Evolutionary conservation across 2,113 vertebrate genomes (phyloP), one percentile per base, ranked within the genome.

Genomic region (rat (Rattus norvegicus)): DNA sequence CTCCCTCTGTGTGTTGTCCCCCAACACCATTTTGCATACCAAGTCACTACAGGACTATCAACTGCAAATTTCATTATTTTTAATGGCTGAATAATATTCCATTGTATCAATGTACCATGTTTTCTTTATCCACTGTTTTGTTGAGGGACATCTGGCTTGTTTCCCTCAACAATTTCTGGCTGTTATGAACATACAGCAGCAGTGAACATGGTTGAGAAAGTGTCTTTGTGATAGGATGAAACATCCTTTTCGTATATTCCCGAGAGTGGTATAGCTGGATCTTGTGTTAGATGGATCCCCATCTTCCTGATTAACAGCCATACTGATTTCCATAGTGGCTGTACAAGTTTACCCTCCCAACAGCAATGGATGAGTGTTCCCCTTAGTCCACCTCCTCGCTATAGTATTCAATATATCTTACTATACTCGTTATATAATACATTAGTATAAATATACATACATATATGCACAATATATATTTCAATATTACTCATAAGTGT

Each of bases 381-480:
- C 30, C 17, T 80, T 80, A 80, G 17, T 80, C 30, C 11, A 59
- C 19, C 2, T 83, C 10, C 36, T n/a, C 20, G n/a, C 54, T 36
- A 39, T 59, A 83, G 12, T 59, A 59, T n/a, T 7, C 20, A 84
- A 36, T 77, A 77, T 49, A 65, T 65, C 20, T 19, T 52, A 54
- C 39, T 63, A 83, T 19, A 20, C 36, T 9, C 0, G 52, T 56
- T n/a, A 81, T n/a, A 56, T 67, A 69, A 54, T 63, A 75, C 20
- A 26, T 63, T 9, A 0, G 0, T n/a, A 24, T 90, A 90, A 22
- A 75, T 75, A 43, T 24, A 30, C 28, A 77, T 54, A 6, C 7
- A 54, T 36, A 80, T 84, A 84, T 70, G 0, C 33, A 36, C 17
- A 70, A 13, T 12, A 76, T 33, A 36, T 81, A 10, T 39, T 84